Percentiles rank a stretch among this genome's conserved stretches.
Conservation (phyloP, 2,113 vertebrate species). For the Brienomyrus brachyistius region DNA sequence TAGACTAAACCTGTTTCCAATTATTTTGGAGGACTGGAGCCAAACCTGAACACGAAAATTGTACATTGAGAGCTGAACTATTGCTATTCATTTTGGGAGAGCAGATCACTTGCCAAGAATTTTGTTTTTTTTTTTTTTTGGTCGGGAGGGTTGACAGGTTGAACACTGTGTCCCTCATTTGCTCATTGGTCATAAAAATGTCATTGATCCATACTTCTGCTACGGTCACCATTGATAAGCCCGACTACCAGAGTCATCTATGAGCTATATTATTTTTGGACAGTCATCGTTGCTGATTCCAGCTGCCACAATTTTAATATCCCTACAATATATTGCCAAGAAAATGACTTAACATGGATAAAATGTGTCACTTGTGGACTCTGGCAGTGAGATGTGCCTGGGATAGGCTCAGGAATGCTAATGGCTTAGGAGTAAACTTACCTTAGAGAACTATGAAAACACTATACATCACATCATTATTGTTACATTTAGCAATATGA, state of each 20-base stretch:
- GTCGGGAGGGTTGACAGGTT: neutral
- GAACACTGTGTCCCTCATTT: neutral
- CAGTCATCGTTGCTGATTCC: neutral
- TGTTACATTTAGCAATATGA: neutral
- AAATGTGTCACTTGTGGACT: constrained; percentile 2
- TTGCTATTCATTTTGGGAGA: constrained; percentile 13
- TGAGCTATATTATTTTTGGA: neutral
- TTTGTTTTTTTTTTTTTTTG: neutral
- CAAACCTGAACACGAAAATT: constrained; percentile 20
- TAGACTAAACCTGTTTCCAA: constrained; percentile 35
- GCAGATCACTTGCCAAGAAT: constrained; percentile 6
- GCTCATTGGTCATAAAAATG: neutral
- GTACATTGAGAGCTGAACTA: neutral
- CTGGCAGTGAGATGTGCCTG: neutral
- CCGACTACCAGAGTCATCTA: neutral
- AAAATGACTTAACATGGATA: constrained; percentile 2
- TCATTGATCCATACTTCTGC: neutral
- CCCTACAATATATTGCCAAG: neutral
- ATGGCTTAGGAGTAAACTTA: neutral
- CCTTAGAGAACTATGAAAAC: neutral
- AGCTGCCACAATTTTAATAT: neutral
- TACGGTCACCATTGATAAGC: neutral
- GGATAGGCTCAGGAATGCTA: neutral
- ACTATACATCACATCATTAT: neutral
- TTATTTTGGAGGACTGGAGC: constrained; percentile 29